A percentile compares a stretch with the other conserved stretches of the same genome.
phyloP scores from a whole-genome alignment of 2,888 invertebrate species.

The Diaphora mendica region DNA sequence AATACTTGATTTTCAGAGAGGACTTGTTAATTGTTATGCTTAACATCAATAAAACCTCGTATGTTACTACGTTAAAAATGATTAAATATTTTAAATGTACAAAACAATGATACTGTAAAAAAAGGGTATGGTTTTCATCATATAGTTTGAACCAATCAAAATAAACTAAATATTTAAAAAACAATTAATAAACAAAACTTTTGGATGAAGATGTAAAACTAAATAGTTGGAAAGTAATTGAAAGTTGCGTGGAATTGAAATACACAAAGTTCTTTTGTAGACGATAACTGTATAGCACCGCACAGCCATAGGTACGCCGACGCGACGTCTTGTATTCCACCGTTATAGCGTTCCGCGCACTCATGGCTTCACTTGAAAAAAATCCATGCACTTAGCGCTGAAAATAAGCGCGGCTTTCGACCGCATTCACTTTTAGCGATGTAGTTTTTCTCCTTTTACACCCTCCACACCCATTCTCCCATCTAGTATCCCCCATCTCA shows the following conservation, averaged over 20 bases:
- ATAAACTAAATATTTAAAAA: background rate
- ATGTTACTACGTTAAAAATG: no score
- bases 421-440: slow-evolving; percentile 87
- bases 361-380: slow-evolving; percentile 82
- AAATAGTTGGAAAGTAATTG: slow-evolving; percentile 24
- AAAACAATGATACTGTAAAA: background rate
- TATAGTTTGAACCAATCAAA: background rate
- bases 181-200: background rate
- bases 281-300: slow-evolving; percentile 22
- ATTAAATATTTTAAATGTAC: background rate
- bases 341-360: slow-evolving; percentile 55
- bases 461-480: slow-evolving; percentile 82
- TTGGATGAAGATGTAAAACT: slow-evolving; percentile 2
- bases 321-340: slow-evolving; percentile 35
- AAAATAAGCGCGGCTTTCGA: slow-evolving; percentile 86
- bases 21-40: slow-evolving; percentile 15
- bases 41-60: background rate
- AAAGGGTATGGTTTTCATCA: background rate
- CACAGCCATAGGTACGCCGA: slow-evolving; percentile 29
- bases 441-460: slow-evolving; percentile 86
- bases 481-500: slow-evolving; percentile 74
- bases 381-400: slow-evolving; percentile 86
- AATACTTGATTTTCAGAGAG: slow-evolving; percentile 27
- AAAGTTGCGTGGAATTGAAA: slow-evolving; percentile 32
- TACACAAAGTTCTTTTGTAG: slow-evolving; percentile 44